Base-by-base conservation (phyloP, 2,888 invertebrate species). In the Drosophila melanosoma region DNA sequence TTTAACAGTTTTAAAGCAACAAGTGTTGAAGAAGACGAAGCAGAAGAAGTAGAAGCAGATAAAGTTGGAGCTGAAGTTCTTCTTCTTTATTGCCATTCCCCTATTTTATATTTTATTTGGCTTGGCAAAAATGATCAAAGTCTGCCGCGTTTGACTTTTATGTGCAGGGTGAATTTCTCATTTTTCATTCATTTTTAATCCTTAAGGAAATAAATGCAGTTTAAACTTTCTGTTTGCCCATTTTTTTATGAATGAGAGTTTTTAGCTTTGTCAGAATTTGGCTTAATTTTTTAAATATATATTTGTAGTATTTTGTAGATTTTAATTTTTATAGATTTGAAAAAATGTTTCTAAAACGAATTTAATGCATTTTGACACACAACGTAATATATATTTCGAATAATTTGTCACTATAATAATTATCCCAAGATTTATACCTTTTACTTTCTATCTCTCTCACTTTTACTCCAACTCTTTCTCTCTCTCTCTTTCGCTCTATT, bases 1-100 rank as follows among this genome's bases (percentile, higher is more conserved):
- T 20, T 40, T 57, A 12, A 29, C 56, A 23, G 33, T 40, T 65
- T 69, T 23, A 57, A 51, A 42, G 79, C 77, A 77, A 77, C 77
- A 79, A 77, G 77, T 77, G 64, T 48, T 35, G 8, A 17, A 29
- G 11, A 23, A 51, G 36, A 12, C 3, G 12, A 8, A 38, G 0
- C 2, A 2, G n/a, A 40, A n/a, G 17, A 17, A 42, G 42, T 3
- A 6, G 20, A 12, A 45, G 20, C 45, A 45, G 35, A 17, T n/a
- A 40, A 29, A 42, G 29, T 20, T 57, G 32, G 15, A 23, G 49
- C 33, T 40, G 57, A 49, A 58, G 40, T 33, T 33, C 20, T 45
- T 11, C 45, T 36, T 40, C 26, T n/a, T 26, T n/a, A n/a, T n/a
- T 29, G 29, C 29, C 29, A 29, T 29, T 6, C 20, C 12, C 42